phyloP scores from a whole-genome alignment of 1,140 invertebrate genomes.

The Theocolax elegans region DNA sequence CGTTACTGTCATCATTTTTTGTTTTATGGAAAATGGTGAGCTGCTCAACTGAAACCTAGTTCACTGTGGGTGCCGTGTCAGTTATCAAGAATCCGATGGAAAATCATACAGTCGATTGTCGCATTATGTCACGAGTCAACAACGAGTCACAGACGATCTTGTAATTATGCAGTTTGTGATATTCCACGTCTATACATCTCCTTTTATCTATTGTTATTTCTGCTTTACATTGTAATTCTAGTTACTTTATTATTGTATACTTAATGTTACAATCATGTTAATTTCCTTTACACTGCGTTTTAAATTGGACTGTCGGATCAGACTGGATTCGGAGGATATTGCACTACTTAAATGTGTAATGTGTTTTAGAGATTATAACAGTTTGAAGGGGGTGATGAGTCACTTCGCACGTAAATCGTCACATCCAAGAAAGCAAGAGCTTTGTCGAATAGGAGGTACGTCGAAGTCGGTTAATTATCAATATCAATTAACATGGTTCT shows the following conservation, averaged over 20 bases:
- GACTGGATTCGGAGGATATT: conserved; percentile 39
- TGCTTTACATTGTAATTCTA: conserved; percentile 22
- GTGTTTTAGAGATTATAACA: conserved; percentile 11
- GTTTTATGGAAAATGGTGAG: neutral
- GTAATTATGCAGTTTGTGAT: conserved; percentile 28
- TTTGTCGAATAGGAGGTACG: conserved; percentile 36
- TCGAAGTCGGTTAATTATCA: conserved; percentile 24
- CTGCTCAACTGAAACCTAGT: conserved; percentile 38
- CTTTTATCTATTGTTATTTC: conserved; percentile 33
- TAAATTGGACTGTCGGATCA: conserved; percentile 44
- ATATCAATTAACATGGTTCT: conserved; percentile 19
- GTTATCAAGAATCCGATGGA: conserved; percentile 37
- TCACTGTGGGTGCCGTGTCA: conserved; percentile 22
- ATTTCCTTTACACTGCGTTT: conserved; percentile 30
- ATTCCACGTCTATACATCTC: conserved; percentile 28
- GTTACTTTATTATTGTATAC: conserved; percentile 26
- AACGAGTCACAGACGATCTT: conserved; percentile 45
- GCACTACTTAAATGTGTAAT: conserved; percentile 32
- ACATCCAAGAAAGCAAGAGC: conserved; percentile 27
- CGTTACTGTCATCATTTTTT: conserved; percentile 32
- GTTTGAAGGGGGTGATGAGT: conserved; percentile 17
- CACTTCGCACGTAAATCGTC: conserved; percentile 24
- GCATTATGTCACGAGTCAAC: conserved; percentile 41
- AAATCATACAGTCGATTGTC: conserved; percentile 42
- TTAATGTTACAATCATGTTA: conserved; percentile 38